Evolutionary conservation across 2,888 invertebrate species (phyloP).

Genomic region (Dryomyza anilis): DNA sequence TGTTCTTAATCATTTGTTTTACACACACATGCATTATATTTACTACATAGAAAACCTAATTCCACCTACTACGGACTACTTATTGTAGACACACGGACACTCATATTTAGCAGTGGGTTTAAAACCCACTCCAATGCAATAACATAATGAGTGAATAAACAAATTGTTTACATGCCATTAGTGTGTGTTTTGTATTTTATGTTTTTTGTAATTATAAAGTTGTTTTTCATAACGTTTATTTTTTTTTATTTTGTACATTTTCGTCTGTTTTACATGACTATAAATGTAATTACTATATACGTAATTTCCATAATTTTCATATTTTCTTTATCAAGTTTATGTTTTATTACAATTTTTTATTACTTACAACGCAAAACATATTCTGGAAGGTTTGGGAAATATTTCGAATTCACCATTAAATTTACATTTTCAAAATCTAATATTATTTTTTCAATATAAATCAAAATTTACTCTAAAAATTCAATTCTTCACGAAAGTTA

Average conservation of each 20-base stretch:
- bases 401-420: too few species aligned
- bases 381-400: too few species aligned
- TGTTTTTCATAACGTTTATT: neutral
- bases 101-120: too few species aligned
- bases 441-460: too few species aligned
- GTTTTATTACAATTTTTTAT: too few species aligned
- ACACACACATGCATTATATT: too few species aligned
- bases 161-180: neutral
- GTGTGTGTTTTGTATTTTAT: neutral
- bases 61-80: neutral
- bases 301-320: neutral
- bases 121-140: neutral
- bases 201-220: too few species aligned
- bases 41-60: neutral
- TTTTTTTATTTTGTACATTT: neutral
- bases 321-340: too few species aligned
- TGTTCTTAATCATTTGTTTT: conserved; percentile 15
- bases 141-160: neutral
- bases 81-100: neutral
- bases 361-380: too few species aligned
- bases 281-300: neutral
- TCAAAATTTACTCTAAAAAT: too few species aligned
- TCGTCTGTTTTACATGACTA: neutral
- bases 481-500: too few species aligned
- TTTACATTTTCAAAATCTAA: too few species aligned